Evolutionary conservation across 2,113 vertebrate genomes (phyloP), one percentile per base, ranked within the genome.

Genomic region (Centropus bengalensis): DNA sequence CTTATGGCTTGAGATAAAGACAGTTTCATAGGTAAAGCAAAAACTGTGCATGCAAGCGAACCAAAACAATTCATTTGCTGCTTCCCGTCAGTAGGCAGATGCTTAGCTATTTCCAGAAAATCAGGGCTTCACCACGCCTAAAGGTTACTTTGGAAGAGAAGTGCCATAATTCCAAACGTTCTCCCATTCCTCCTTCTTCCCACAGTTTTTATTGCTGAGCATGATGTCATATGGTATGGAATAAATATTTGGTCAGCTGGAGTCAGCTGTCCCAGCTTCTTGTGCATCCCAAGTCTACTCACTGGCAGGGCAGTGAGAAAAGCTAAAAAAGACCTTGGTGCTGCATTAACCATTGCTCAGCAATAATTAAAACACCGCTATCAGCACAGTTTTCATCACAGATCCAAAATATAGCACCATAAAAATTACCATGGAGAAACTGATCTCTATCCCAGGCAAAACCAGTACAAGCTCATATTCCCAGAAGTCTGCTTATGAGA

Each of bases 81-180:
- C 45, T 81, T 89, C 36, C 17, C 22, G 52, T 15, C 0, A 1
- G n/a, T 64, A 84, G 45, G 44, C 17, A 69, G 40, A 6, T 42
- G 21, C 5, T 28, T 16, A 73, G 20, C 32, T 4, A 8, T 47
- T 19, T 64, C 49, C 40, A 51, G 77, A 42, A 81, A 27, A 64
- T 21, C 21, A 86, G 14, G 10, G 4, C 27, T 93, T 5, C 22
- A 8, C 47, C 32, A 20, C 0, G 0, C 20, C 18, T 80, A n/a
- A 17, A 0, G 1, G 47, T 45, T 63, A 10, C 24, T 60, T 60
- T 36, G 38, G 49, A 69, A 80, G 55, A 63, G 6, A 51, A 73
- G 6, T 30, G 8, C 12, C 38, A 2, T 30, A 52, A 51, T 13
- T 76, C 44, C 0, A 0, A 55, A 45, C 4, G 4, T 36, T 9